Conservation (phyloP, 92 coral and sea anemone genomes). For the Parazoanthus atlanticus region DNA sequence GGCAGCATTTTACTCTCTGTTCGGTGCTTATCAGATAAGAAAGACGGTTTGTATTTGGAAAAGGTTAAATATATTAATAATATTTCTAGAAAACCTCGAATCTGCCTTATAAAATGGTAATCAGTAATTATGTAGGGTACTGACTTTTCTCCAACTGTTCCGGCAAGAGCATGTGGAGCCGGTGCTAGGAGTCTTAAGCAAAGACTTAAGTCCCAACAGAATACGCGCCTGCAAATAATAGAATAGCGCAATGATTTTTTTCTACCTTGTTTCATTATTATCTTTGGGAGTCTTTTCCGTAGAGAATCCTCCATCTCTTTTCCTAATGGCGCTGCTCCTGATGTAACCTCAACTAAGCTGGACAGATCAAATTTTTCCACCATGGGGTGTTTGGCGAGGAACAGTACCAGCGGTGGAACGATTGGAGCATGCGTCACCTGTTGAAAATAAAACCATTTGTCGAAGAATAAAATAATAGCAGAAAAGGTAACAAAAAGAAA, state of each 20-base stretch:
- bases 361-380: constrained; percentile 73
- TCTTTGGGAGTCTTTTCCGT: constrained; percentile 41
- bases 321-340: constrained; percentile 80
- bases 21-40: no score
- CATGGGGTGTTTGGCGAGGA: constrained; percentile 75
- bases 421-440: constrained; percentile 55
- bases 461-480: no score
- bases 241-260: neutral
- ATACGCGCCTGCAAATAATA: neutral
- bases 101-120: no score
- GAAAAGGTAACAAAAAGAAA: no score
- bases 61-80: no score
- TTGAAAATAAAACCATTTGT: neutral
- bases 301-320: constrained; percentile 48
- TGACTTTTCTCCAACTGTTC: no score
- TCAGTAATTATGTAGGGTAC: no score
- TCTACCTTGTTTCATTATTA: constrained; percentile 61
- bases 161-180: no score
- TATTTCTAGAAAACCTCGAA: no score
- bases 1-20: no score
- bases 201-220: neutral
- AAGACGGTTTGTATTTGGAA: no score
- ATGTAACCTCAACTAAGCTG: constrained; percentile 40
- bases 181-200: neutral
- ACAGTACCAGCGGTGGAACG: constrained; percentile 70